Percentiles rank a stretch among this genome's conserved stretches.
Conservation (phyloP, 2,113 vertebrate genomes). For the Aptenodytes forsteri region DNA sequence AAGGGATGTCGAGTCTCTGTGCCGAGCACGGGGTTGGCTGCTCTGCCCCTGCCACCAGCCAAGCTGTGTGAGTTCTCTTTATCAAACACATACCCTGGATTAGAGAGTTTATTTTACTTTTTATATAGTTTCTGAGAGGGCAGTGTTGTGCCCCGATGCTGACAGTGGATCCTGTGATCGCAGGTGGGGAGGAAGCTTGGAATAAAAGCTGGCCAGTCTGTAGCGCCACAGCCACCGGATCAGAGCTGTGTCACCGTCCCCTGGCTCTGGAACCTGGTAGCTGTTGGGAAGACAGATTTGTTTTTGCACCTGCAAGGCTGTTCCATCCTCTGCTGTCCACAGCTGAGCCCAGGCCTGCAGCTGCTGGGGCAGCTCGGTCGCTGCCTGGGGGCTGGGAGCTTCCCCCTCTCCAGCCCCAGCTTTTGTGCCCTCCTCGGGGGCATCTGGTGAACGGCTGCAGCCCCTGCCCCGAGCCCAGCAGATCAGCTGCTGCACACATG, state of each 20-base stretch:
- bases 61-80: rapidly evolving
- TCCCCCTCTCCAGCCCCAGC: not conserved
- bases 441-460: not conserved
- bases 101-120: not conserved
- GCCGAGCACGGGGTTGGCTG: not conserved
- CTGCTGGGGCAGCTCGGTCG: rapidly evolving
- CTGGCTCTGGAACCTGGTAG: not conserved
- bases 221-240: not conserved
- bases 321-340: not conserved
- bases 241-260: not conserved
- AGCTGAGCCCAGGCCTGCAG: not conserved
- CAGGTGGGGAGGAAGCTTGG: not conserved
- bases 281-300: not conserved
- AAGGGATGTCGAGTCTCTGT: not conserved
- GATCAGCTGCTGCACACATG: no score
- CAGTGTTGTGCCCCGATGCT: rapidly evolving
- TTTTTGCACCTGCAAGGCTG: not conserved
- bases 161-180: rapidly evolving
- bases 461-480: not conserved
- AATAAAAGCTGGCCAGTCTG: not conserved
- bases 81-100: rapidly evolving
- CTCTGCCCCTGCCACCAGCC: not conserved
- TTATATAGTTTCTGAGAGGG: not conserved
- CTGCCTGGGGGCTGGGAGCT: not conserved
- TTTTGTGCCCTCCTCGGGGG: not conserved